Base-by-base conservation (phyloP, 2,113 vertebrate genomes). In the Syngnathus typhle region DNA sequence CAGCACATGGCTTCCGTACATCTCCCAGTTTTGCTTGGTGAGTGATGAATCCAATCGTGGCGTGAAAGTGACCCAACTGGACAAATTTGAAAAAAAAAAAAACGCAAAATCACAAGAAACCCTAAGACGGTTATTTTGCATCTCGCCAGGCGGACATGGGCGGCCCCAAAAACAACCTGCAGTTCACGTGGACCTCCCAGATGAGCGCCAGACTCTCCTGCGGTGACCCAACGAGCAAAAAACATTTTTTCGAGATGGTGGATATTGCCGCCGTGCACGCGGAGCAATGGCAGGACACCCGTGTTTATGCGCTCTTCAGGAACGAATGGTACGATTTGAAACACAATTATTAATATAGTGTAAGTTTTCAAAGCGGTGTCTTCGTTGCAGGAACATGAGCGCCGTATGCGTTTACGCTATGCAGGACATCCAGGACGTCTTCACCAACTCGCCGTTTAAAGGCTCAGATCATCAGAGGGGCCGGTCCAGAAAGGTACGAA, bases 11-110 rank as follows among this genome's bases (percentile, higher is more conserved):
- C 32, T 83, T 13, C 76, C 90, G 0, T 84, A 72, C 66, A 87
- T 92, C 27, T 79, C 84, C 16, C 90, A 78, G 71, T 70, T 88
- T 74, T 91, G 91, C 81, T 80, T 58, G 85, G 91, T 92, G 73
- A 85, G 79, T 5, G n/a, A 16, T 56, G 3, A 32, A 32, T 32
- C 27, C 27, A 32, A 32, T 32, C 55, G 55, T 58, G 21, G 21
- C 32, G 9, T 4, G 15, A 36, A 27, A 58, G 55, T 16, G 16
- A 49, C 46, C 18, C 15, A 49, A 16, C 46, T 47, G 5, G 4
- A 47, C 46, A 4, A 43, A 3, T 43, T 9, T 3, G 41, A 43
- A 3, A 12, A 2, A 11, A 41, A 47, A 4, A 47, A 6, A 47
- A 6, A 47, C 46, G 6, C 18, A 18, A 47, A 47, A 18, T 47